Conservation (phyloP, 2,113 vertebrate genomes). For the Silurus meridionalis region DNA sequence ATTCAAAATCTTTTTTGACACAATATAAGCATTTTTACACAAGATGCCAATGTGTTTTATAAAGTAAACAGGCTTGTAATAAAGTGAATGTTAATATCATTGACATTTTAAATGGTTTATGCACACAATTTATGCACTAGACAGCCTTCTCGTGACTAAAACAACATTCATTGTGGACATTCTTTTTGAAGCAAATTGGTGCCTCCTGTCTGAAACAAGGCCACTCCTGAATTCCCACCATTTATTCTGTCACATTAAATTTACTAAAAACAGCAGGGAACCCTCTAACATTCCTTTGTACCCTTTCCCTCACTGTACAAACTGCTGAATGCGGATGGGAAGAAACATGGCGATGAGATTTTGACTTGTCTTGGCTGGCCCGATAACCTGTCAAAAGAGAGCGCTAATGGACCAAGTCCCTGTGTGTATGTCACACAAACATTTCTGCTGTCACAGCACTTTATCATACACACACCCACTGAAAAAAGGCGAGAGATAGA, state of each 20-base stretch:
- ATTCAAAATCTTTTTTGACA: too few relatives aligned
- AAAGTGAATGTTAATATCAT: too few relatives aligned
- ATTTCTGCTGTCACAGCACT: conserved; percentile 76
- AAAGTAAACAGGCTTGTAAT: too few relatives aligned
- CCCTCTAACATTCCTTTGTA: conserved; percentile 69
- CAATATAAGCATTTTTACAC: too few relatives aligned
- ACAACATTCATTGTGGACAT: background rate
- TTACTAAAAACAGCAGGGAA: conserved; percentile 85
- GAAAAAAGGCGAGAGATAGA: conserved; percentile 22
- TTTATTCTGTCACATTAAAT: conserved; percentile 86
- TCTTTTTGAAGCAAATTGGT: background rate
- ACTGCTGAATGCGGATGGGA: conserved; percentile 67
- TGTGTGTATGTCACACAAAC: conserved; percentile 68
- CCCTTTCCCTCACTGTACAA: conserved; percentile 68
- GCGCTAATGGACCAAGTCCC: conserved; percentile 69
- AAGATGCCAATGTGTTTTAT: too few relatives aligned
- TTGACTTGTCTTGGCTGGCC: conserved; percentile 49
- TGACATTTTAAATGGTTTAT: too few relatives aligned
- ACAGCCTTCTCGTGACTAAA: background rate
- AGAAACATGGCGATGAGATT: conserved; percentile 46
- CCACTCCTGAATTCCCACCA: conserved; percentile 71
- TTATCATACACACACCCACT: conserved; percentile 62
- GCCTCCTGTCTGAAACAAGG: background rate
- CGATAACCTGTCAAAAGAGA: conserved; percentile 68
- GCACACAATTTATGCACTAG: background rate